Conservation (phyloP, 2,888 invertebrate genomes). For the Helicoverpa assulta region DNA sequence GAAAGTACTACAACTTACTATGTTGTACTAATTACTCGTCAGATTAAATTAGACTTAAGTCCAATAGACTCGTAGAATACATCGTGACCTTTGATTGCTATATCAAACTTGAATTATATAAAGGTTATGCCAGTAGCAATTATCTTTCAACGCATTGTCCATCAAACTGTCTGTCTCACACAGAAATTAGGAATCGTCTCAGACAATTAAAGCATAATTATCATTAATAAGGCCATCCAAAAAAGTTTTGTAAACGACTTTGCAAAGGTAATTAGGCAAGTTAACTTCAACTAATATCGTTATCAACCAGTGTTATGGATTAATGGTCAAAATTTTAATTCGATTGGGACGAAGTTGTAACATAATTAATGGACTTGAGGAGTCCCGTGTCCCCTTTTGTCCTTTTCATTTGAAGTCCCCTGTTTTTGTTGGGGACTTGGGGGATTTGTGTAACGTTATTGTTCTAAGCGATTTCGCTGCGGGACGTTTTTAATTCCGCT, state of each 20-base stretch:
- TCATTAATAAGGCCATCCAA: slow-evolving; percentile 40
- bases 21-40: neutral
- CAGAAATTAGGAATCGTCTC: slow-evolving; percentile 38
- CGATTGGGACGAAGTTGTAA: slow-evolving; percentile 50
- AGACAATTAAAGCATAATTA: slow-evolving; percentile 60
- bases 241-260: slow-evolving; percentile 47
- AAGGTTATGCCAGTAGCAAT: too few relatives aligned
- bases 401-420: slow-evolving; percentile 44
- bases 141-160: neutral
- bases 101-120: too few relatives aligned
- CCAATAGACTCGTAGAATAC: too few relatives aligned
- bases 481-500: slow-evolving; percentile 44
- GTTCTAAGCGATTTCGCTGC: slow-evolving; percentile 35
- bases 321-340: slow-evolving; percentile 59
- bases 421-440: slow-evolving; percentile 35
- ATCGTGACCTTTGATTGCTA: too few relatives aligned
- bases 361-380: slow-evolving; percentile 53
- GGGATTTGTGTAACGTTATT: slow-evolving; percentile 49
- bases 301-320: slow-evolving; percentile 58
- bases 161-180: slow-evolving; percentile 23
- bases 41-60: neutral
- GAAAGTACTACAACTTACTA: neutral
- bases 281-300: slow-evolving; percentile 54
- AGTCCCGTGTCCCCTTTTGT: slow-evolving; percentile 37
- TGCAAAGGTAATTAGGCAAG: slow-evolving; percentile 56